phyloP scores from a whole-genome alignment of 2,888 invertebrate genomes.

The Dascillus cervinus region DNA sequence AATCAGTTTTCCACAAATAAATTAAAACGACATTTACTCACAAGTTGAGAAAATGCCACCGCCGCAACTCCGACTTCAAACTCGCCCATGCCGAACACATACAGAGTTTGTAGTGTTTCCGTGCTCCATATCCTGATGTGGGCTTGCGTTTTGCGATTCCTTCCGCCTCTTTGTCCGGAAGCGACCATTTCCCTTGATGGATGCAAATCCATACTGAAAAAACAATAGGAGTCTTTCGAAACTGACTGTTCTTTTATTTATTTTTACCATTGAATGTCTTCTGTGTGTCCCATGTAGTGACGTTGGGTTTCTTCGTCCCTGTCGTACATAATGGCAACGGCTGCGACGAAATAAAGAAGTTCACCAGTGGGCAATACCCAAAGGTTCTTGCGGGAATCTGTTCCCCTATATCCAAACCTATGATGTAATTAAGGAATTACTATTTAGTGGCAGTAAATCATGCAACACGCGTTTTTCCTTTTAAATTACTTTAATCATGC shows the following conservation, averaged over 20 bases:
- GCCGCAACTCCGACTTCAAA: slow-evolving; percentile 81
- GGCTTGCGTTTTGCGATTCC: slow-evolving; percentile 77
- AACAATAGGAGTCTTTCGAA: slow-evolving; percentile 6
- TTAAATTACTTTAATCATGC: not conserved
- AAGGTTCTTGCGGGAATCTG: slow-evolving; percentile 80
- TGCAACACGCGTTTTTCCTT: not conserved
- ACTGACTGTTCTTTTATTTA: too few relatives aligned
- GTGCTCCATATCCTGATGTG: slow-evolving; percentile 92
- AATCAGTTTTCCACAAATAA: not conserved
- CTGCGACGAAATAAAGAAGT: slow-evolving; percentile 85
- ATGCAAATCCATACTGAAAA: slow-evolving; percentile 73
- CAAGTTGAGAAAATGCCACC: slow-evolving; percentile 82
- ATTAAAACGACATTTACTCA: slow-evolving; percentile 38
- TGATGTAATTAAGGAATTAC: slow-evolving; percentile 32
- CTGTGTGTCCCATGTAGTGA: slow-evolving; percentile 86
- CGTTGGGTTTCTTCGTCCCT: slow-evolving; percentile 80
- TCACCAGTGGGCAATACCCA: slow-evolving; percentile 93
- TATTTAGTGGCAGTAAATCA: not conserved
- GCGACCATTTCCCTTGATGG: slow-evolving; percentile 83
- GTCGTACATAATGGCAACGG: slow-evolving; percentile 83
- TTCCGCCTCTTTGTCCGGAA: slow-evolving; percentile 79
- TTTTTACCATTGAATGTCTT: slow-evolving; percentile 83
- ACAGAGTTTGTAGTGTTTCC: slow-evolving; percentile 77
- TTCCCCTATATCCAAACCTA: slow-evolving; percentile 89
- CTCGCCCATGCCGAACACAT: slow-evolving; percentile 87